A percentile compares a stretch with the other conserved stretches of the same genome.
Conservation (phyloP, 2,113 vertebrate species). For the Phylloscopus trochiloides region DNA sequence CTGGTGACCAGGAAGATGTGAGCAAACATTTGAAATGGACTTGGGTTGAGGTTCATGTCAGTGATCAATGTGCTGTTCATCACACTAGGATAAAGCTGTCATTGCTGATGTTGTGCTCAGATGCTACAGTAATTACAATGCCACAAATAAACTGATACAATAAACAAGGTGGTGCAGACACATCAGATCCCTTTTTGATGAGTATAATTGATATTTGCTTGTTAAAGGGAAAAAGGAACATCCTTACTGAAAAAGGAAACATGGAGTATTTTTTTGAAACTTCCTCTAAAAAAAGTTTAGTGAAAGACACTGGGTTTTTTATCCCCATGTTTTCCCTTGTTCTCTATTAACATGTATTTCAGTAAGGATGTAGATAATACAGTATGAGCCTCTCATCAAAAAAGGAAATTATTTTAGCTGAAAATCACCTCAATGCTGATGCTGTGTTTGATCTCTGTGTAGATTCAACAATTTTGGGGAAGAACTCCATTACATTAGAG, state of each 20-base stretch:
- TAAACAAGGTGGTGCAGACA: background rate
- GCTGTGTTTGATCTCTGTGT: background rate
- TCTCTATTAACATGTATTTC: background rate
- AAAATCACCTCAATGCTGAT: background rate
- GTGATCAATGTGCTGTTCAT: background rate
- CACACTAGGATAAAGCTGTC: background rate
- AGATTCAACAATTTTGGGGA: background rate
- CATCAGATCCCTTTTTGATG: background rate
- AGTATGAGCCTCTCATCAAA: background rate
- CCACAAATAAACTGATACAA: background rate
- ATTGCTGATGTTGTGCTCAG: background rate
- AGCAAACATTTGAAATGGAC: background rate
- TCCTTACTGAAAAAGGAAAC: background rate
- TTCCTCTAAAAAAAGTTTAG: background rate
- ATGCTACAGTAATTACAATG: background rate
- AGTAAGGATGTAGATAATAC: background rate
- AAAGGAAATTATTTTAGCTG: background rate
- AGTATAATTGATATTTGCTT: background rate
- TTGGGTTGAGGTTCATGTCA: background rate
- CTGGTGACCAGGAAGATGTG: background rate
- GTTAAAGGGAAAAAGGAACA: background rate
- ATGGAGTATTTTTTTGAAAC: background rate
- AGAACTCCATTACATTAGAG: background rate
- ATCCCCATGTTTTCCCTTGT: background rate
- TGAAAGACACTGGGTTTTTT: background rate